Conservation (phyloP, 2,113 vertebrate species). For the Campylomormyrus tamandua region DNA sequence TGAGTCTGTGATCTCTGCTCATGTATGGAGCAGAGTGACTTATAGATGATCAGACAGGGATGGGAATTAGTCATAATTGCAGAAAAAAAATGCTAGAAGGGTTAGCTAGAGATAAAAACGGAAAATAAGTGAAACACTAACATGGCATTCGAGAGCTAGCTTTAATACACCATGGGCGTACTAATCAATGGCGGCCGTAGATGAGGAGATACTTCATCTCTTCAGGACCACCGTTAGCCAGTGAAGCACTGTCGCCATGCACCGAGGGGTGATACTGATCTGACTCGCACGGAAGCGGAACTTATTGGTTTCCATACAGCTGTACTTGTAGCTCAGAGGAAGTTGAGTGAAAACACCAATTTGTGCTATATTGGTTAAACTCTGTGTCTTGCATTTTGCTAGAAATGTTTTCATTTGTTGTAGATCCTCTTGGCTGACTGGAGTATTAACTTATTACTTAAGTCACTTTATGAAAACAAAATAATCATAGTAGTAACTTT, state of each 20-base stretch:
- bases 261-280: not conserved
- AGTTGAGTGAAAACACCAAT: not conserved
- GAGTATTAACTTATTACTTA: not conserved
- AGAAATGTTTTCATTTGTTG: slow-evolving; percentile 6
- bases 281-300: not conserved
- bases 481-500: not conserved
- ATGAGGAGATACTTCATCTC: not conserved
- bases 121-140: slow-evolving; percentile 19
- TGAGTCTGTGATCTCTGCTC: slow-evolving; percentile 53
- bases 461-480: not conserved
- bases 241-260: not conserved
- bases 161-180: slow-evolving; percentile 22
- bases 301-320: not conserved
- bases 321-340: not conserved
- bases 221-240: not conserved
- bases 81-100: not conserved
- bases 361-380: not conserved
- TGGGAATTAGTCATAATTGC: not conserved
- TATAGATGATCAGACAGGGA: not conserved
- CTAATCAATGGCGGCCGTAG: slow-evolving; percentile 24
- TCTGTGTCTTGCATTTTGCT: not conserved
- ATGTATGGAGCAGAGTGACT: not conserved
- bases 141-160: slow-evolving; percentile 20
- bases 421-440: not conserved
- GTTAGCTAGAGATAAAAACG: not conserved